Conservation (phyloP, 2,113 vertebrate genomes). For the Bolborhynchus lineola region DNA sequence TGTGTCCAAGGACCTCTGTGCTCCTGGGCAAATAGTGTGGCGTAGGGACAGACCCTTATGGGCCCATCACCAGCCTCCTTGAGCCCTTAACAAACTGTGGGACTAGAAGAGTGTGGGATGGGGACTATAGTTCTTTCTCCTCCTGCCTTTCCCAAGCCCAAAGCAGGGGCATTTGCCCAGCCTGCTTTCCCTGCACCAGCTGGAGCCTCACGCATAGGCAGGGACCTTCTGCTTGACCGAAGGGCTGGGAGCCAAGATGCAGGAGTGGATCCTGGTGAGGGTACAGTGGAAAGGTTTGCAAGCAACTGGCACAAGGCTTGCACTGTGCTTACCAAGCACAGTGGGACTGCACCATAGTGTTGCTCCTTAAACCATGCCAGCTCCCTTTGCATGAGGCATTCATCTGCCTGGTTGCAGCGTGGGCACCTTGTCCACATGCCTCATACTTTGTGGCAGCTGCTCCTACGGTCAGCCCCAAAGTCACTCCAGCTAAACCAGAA, state of each 20-base stretch:
- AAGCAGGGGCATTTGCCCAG: fast-evolving
- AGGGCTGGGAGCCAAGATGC: not conserved
- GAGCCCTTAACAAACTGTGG: not conserved
- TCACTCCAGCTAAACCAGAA: not conserved
- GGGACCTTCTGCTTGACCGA: fast-evolving
- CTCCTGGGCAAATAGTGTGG: not conserved
- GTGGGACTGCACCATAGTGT: fast-evolving
- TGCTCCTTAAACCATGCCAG: not conserved
- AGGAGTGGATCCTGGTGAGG: fast-evolving
- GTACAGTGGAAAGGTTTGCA: not conserved
- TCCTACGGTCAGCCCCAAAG: not conserved
- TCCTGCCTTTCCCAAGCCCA: not conserved
- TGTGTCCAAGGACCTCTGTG: not conserved
- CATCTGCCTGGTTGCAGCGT: not conserved
- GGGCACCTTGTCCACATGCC: not conserved
- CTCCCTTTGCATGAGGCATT: not conserved
- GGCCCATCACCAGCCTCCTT: not conserved
- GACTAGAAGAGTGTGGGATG: not conserved
- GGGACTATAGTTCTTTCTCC: not conserved
- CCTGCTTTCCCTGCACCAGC: fast-evolving
- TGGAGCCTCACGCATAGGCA: not conserved
- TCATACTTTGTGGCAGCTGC: not conserved
- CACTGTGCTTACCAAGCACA: not conserved
- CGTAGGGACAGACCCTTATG: fast-evolving
- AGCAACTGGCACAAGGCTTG: not conserved